Conservation (phyloP, 30 jellyfish, hydroid and myxozoan genomes). For the Mastigias papua region DNA sequence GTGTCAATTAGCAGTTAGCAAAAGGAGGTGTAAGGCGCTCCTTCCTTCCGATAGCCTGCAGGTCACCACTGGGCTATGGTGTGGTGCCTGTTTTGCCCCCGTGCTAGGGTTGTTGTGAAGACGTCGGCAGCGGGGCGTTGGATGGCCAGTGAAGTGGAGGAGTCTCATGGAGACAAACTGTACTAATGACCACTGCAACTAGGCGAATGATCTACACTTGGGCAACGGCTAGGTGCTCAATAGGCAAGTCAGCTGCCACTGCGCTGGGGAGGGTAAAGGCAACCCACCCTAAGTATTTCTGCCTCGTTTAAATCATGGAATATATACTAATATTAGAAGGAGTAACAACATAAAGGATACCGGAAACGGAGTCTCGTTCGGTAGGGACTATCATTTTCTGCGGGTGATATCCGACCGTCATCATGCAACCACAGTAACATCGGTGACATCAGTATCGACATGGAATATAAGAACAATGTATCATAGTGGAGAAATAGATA, state of each 20-base stretch:
- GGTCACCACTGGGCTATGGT: conserved; percentile 34
- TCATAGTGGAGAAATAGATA: conserved; percentile 19
- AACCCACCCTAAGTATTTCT: neutral
- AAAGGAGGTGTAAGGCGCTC: conserved; percentile 22
- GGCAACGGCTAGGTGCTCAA: conserved; percentile 11
- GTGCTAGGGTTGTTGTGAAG: conserved; percentile 9
- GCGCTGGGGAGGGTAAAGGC: conserved; percentile 23
- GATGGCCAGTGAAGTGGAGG: neutral
- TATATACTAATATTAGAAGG: neutral
- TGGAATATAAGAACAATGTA: conserved; percentile 44
- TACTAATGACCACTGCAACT: conserved; percentile 1
- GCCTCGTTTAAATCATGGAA: neutral
- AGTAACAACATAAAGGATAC: conserved; percentile 7
- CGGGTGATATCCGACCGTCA: conserved; percentile 34
- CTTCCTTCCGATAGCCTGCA: conserved; percentile 6
- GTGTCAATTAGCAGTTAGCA: conserved; percentile 1
- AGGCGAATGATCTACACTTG: conserved; percentile 27
- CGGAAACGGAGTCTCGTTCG: conserved; percentile 17
- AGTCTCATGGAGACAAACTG: conserved; percentile 21
- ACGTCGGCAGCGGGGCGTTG: conserved; percentile 21
- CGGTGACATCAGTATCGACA: neutral
- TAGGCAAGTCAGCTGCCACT: conserved; percentile 22
- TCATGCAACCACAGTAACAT: conserved; percentile 8
- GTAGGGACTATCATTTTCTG: conserved; percentile 29
- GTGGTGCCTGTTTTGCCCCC: conserved; percentile 11